Evolutionary conservation across 2,797 vertebrate genomes (phyloP).

Genomic region (Micromesistius poutassou): DNA sequence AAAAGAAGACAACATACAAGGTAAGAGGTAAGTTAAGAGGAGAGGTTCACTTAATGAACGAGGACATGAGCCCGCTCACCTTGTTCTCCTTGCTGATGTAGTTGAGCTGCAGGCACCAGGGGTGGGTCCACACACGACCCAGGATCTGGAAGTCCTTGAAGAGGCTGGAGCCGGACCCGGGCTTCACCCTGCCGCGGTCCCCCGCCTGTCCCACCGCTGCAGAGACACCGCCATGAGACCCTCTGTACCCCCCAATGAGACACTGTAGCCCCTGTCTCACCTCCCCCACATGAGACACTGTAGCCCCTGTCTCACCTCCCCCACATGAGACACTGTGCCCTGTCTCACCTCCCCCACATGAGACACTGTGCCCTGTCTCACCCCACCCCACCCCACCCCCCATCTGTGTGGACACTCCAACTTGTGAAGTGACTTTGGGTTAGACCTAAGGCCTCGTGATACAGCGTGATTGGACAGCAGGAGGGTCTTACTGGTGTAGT

Average conservation of each 20-base stretch:
- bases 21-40: not conserved
- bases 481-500: constrained; percentile 77
- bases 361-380: no score
- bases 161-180: constrained; percentile 58
- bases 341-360: not conserved
- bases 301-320: no score
- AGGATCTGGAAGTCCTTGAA: constrained; percentile 96
- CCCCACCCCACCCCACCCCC: no score
- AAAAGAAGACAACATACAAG: not conserved
- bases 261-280: no score
- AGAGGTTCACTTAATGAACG: not conserved
- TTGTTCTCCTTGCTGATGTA: constrained; percentile 85
- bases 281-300: no score
- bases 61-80: constrained; percentile 44
- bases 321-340: no score
- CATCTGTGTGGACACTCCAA: no score
- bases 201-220: constrained; percentile 26
- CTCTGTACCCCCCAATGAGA: not conserved
- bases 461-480: no score
- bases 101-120: constrained; percentile 93
- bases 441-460: no score
- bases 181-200: not conserved
- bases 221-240: constrained; percentile 15
- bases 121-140: constrained; percentile 92
- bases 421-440: no score